Conservation (phyloP, 2,888 invertebrate genomes). For the Cetonia aurata region DNA sequence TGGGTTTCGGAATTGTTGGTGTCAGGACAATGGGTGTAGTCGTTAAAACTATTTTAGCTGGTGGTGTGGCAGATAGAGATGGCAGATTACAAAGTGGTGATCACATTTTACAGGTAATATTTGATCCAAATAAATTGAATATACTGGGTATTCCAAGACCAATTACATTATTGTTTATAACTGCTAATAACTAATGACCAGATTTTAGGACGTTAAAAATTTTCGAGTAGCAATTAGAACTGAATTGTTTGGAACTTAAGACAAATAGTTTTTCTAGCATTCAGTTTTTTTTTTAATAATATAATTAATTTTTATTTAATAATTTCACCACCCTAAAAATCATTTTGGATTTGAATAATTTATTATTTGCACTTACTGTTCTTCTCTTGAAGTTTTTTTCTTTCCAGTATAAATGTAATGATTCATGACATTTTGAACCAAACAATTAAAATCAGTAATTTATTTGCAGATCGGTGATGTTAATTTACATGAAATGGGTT, state of each 20-base stretch:
- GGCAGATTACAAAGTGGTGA: slow-evolving; percentile 97
- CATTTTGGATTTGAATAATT: too few relatives aligned
- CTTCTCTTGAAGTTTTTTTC: too few relatives aligned
- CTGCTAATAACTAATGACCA: neutral
- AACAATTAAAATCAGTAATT: neutral
- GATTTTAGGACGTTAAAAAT: too few relatives aligned
- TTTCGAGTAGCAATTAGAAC: too few relatives aligned
- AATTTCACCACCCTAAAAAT: too few relatives aligned
- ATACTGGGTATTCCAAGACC: too few relatives aligned
- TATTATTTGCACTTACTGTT: too few relatives aligned
- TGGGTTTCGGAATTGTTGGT: slow-evolving; percentile 99
- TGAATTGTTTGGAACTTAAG: too few relatives aligned
- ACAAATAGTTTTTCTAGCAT: too few relatives aligned
- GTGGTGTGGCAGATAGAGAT: slow-evolving; percentile 97
- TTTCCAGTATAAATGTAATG: too few relatives aligned
- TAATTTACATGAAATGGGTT: slow-evolving; percentile 96
- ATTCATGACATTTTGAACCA: neutral
- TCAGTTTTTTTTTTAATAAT: too few relatives aligned
- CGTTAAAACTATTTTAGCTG: slow-evolving; percentile 97
- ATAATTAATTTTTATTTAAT: too few relatives aligned
- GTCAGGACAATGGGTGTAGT: slow-evolving; percentile 98
- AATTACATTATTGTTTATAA: neutral
- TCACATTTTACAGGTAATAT: slow-evolving; percentile 93
- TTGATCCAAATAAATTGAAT: slow-evolving; percentile 6
- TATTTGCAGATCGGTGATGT: slow-evolving; percentile 65